Base-by-base conservation (phyloP, 2,797 vertebrate species). In the Neosilurus hyrtlii region DNA sequence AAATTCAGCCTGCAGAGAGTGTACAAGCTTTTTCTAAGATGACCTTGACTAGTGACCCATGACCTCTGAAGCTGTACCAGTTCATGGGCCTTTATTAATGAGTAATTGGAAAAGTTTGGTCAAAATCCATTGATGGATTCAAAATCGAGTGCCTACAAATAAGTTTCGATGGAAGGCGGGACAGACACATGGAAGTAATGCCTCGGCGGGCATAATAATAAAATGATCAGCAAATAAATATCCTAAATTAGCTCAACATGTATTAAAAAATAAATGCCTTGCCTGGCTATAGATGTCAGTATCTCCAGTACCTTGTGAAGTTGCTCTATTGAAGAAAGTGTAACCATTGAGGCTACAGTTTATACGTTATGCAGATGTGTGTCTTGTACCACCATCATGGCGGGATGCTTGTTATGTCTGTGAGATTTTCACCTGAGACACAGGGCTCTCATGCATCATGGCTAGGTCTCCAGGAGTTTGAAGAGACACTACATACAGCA, bases 371-470 rank as follows among this genome's bases (percentile, higher is more conserved):
- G 15, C 78, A 83, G 74, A 85, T 83, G 79, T 85, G 74, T 85
- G 61, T 56, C 57, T 72, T 68, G 80, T 73, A 80, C 37, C 18
- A 18, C 71, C 35, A 80, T 72, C n/a, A 52, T 7, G 26, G 72
- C 67, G 26, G 66, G 82, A 83, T 72, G 8, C 37, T 80, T 76
- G 54, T 82, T 82, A 82, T 62, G 67, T 84, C 78, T 87, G 49
- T 71, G 82, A 71, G 51, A 67, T 65, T 81, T 83, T 86, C 43
- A 51, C 81, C 85, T 66, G 9, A 73, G 73, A 85, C 83, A 66
- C 62, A 80, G 78, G 59, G 35, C 22, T 57, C 35, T 11, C 51
- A 72, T 82, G 83, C 37, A 11, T 71, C 76, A 9, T 49, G 82
- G 24, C 78, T 83, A n/a, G 14, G 78, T 59, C 78, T 79, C 80